phyloP scores from a whole-genome alignment of 2,888 invertebrate species.

The Tethea ocularis region DNA sequence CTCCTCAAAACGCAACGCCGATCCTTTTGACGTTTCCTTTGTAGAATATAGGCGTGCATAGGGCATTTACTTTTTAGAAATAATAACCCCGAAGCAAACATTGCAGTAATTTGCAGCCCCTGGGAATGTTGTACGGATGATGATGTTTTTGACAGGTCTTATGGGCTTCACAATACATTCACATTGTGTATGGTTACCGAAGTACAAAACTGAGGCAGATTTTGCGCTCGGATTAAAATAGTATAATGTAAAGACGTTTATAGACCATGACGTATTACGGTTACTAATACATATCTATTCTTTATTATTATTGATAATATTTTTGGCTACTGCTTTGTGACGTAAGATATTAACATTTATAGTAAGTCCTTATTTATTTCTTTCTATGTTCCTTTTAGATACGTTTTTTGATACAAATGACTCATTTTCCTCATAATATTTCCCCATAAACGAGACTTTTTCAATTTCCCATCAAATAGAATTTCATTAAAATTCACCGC shows the following conservation, averaged over 20 bases:
- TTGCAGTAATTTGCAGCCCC: slow-evolving; percentile 70
- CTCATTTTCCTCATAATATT: slow-evolving; percentile 10
- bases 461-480: slow-evolving; percentile 47
- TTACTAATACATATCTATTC: slow-evolving; percentile 4
- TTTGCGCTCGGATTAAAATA: slow-evolving; percentile 57
- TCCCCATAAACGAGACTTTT: slow-evolving; percentile 27
- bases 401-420: too few species aligned
- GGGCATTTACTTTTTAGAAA: slow-evolving; percentile 61
- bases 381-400: not conserved
- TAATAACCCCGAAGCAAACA: slow-evolving; percentile 75
- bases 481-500: slow-evolving; percentile 62
- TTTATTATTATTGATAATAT: slow-evolving; percentile 3
- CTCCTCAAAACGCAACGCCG: slow-evolving; percentile 61
- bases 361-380: not conserved
- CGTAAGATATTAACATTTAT: too few species aligned
- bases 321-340: not conserved
- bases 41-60: slow-evolving; percentile 67
- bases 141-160: slow-evolving; percentile 77
- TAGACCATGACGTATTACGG: slow-evolving; percentile 30
- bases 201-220: slow-evolving; percentile 40
- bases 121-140: slow-evolving; percentile 60
- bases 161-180: slow-evolving; percentile 52
- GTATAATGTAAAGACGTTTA: slow-evolving; percentile 30
- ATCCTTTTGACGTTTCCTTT: slow-evolving; percentile 68
- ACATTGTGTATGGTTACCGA: slow-evolving; percentile 65